Evolutionary conservation across 2,888 invertebrate species (phyloP).

Genomic region (Calameuta pallipes): DNA sequence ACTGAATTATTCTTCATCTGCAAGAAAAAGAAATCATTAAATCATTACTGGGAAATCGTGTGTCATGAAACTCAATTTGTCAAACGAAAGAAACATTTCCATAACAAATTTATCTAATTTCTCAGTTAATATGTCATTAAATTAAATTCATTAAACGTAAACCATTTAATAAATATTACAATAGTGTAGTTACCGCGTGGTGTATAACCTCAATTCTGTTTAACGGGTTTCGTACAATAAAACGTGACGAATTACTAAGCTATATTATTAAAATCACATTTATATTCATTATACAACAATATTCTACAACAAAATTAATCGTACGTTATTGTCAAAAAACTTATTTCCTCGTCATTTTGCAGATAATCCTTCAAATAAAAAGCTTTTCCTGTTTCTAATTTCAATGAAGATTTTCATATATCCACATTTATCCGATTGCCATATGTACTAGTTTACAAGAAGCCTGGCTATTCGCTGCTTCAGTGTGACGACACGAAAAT

Average conservation of each 20-base stretch:
- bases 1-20: constrained; percentile 30
- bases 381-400: background rate
- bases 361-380: background rate
- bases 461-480: background rate
- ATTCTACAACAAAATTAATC: background rate
- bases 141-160: background rate
- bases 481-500: background rate
- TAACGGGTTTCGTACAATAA: background rate
- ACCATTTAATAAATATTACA: background rate
- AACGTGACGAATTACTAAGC: background rate
- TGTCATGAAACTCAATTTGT: background rate
- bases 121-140: background rate
- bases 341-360: background rate
- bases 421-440: background rate
- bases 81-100: background rate
- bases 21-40: constrained; percentile 3
- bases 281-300: background rate
- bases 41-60: background rate
- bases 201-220: background rate
- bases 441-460: too few relatives aligned
- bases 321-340: background rate
- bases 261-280: background rate
- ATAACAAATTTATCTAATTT: background rate
- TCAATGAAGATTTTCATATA: background rate
- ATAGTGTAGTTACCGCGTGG: background rate